Conservation (phyloP, 2,797 vertebrate species). For the Agapornis canus region DNA sequence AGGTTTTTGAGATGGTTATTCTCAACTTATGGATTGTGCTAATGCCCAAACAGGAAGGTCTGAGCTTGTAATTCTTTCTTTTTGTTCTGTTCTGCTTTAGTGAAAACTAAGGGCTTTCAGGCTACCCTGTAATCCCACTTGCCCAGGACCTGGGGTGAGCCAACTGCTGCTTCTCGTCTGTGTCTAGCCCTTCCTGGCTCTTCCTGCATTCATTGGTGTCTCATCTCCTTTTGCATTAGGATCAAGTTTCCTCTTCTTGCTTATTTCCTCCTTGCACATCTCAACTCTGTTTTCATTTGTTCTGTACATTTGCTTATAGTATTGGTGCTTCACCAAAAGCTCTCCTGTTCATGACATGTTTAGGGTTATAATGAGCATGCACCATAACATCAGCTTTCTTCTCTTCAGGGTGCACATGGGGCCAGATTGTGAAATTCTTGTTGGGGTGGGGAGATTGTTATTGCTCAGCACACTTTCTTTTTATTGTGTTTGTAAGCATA, state of each 20-base stretch:
- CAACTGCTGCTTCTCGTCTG: background rate
- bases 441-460: background rate
- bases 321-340: background rate
- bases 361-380: background rate
- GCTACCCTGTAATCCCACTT: background rate
- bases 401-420: background rate
- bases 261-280: background rate
- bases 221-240: background rate
- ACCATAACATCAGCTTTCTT: background rate
- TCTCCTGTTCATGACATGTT: background rate
- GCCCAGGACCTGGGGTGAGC: background rate
- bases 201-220: background rate
- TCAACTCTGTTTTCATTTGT: background rate
- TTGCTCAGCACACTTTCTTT: background rate
- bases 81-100: background rate
- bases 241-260: conserved; percentile 2
- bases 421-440: background rate
- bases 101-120: background rate
- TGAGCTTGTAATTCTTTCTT: background rate
- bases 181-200: background rate
- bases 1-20: background rate
- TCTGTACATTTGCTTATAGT: background rate
- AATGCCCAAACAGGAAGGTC: background rate
- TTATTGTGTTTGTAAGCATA: background rate
- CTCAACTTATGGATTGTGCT: background rate